Conservation (phyloP, 2,113 vertebrate genomes). For the Zosterops pallidus region DNA sequence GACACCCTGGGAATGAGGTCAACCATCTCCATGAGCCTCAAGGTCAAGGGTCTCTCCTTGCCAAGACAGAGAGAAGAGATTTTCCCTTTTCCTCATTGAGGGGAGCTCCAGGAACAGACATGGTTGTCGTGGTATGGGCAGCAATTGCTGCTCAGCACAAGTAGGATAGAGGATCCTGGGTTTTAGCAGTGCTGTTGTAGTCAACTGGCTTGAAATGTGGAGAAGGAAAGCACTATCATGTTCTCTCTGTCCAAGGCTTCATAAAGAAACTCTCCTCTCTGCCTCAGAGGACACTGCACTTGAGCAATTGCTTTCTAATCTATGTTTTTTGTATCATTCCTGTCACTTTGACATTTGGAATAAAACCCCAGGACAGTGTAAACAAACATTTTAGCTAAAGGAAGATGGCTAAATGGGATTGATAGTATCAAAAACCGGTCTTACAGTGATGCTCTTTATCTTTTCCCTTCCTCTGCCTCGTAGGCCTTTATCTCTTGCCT, state of each 20-base stretch:
- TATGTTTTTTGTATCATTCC: neutral
- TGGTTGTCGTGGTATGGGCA: fast-evolving
- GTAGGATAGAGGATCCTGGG: neutral
- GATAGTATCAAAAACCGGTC: conserved; percentile 33
- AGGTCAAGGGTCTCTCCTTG: neutral
- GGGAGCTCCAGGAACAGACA: neutral
- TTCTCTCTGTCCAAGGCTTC: neutral
- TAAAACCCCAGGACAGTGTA: neutral
- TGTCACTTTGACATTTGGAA: conserved; percentile 33
- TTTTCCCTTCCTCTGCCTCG: neutral
- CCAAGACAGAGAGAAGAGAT: neutral
- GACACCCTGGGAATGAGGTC: neutral
- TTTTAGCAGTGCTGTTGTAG: neutral
- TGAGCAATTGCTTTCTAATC: conserved; percentile 43
- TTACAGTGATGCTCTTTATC: neutral
- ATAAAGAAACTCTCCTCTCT: neutral
- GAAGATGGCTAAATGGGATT: neutral
- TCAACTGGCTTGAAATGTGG: neutral
- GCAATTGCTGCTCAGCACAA: neutral
- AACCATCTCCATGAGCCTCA: neutral
- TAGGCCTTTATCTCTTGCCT: conserved; percentile 33
- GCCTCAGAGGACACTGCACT: neutral
- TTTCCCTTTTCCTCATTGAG: neutral
- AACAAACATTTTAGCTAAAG: conserved; percentile 48
- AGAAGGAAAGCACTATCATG: neutral